Conservation (phyloP, 2,888 invertebrate genomes). For the Epinotia demarniana region DNA sequence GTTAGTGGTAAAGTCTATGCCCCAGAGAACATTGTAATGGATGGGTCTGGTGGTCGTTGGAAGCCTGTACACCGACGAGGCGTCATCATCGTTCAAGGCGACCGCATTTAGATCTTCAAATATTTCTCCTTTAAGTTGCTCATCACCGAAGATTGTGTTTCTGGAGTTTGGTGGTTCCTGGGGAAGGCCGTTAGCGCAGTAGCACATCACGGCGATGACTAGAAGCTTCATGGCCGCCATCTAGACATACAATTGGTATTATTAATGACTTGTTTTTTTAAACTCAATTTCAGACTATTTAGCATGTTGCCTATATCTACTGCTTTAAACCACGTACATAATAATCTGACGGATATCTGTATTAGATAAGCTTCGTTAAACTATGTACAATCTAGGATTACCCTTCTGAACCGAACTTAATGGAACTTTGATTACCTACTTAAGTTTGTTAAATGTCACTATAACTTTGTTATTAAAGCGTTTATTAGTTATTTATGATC, state of each 20-base stretch:
- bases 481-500: too few species aligned
- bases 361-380: background rate
- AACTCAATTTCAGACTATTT: background rate
- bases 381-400: too few species aligned
- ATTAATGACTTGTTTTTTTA: background rate
- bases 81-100: constrained; percentile 47
- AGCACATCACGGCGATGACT: constrained; percentile 58
- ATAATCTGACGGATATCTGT: background rate
- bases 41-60: constrained; percentile 79
- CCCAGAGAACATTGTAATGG: constrained; percentile 80
- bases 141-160: constrained; percentile 75
- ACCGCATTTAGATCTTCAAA: constrained; percentile 62
- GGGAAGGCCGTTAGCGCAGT: constrained; percentile 59
- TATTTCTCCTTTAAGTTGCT: constrained; percentile 66
- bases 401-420: too few species aligned
- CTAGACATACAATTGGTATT: constrained; percentile 53
- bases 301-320: background rate
- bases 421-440: too few species aligned
- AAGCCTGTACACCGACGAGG: constrained; percentile 69
- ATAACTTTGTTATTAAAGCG: background rate
- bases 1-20: constrained; percentile 63
- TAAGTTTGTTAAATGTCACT: too few species aligned
- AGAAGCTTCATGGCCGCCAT: constrained; percentile 68
- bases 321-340: background rate
- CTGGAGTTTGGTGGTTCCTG: constrained; percentile 54